Conservation (phyloP, 1,140 invertebrate genomes). For the Vanessa tameamea region DNA sequence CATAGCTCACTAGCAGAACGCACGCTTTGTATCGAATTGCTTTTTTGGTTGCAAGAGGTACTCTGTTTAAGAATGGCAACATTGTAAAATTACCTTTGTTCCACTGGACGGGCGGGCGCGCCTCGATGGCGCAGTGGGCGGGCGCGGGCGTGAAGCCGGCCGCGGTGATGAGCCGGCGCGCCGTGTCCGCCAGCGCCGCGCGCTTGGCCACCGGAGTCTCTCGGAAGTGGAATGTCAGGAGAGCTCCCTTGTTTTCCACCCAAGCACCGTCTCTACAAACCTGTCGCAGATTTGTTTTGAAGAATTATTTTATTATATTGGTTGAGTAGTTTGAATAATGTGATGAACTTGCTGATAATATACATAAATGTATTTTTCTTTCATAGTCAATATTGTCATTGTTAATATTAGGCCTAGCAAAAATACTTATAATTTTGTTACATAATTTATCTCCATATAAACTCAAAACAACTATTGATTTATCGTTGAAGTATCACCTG, state of each 20-base stretch:
- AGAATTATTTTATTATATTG: background rate
- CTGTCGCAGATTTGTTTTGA: slow-evolving; percentile 59
- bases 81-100: slow-evolving; percentile 84
- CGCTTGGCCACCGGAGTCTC: slow-evolving; percentile 87
- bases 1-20: no score
- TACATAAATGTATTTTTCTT: background rate
- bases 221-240: slow-evolving; percentile 93
- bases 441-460: no score
- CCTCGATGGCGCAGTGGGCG: slow-evolving; percentile 92
- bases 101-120: slow-evolving; percentile 93
- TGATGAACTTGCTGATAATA: no score
- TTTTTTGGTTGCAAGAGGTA: no score
- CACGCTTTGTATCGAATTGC: no score
- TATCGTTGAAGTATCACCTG: slow-evolving; percentile 78
- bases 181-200: slow-evolving; percentile 84
- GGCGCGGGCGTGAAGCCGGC: slow-evolving; percentile 88
- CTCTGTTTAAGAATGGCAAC: no score
- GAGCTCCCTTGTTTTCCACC: slow-evolving; percentile 94
- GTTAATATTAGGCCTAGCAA: no score
- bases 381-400: background rate
- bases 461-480: background rate
- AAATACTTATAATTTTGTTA: no score
- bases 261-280: slow-evolving; percentile 93
- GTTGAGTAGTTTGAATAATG: no score
- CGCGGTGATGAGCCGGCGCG: slow-evolving; percentile 86